phyloP scores from a whole-genome alignment of 2,113 vertebrate species.

The Gavia stellata region DNA sequence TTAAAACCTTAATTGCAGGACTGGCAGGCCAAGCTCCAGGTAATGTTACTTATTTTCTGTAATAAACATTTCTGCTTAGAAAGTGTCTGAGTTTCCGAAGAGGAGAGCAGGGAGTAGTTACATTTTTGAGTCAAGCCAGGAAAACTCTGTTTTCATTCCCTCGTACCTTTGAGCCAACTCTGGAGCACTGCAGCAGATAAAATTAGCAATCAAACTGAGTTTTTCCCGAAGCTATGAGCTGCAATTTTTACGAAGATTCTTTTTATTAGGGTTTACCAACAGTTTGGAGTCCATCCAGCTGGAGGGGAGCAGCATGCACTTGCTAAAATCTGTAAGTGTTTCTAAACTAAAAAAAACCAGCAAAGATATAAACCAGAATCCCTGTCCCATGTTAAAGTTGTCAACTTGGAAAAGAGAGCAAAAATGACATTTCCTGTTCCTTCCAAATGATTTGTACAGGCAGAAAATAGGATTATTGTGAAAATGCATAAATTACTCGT shows the following conservation, averaged over 20 bases:
- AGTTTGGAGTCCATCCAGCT: neutral
- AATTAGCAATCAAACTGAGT: neutral
- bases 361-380: constrained; percentile 1
- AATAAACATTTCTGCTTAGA: neutral
- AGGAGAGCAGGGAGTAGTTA: neutral
- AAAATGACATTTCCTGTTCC: neutral
- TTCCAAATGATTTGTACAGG: neutral
- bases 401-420: neutral
- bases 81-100: neutral
- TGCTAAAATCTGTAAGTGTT: neutral
- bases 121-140: neutral
- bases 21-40: neutral
- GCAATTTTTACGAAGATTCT: neutral
- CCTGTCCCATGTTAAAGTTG: neutral
- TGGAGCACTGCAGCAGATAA: neutral
- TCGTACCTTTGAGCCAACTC: neutral
- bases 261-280: neutral
- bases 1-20: neutral
- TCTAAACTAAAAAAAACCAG: neutral
- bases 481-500: neutral
- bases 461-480: neutral
- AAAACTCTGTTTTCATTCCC: neutral
- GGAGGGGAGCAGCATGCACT: neutral
- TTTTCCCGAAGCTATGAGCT: neutral
- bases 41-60: neutral